A percentile compares a stretch with the other conserved stretches of the same genome.
phyloP scores from a whole-genome alignment of 2,113 vertebrate species.

The Anas platyrhynchos region DNA sequence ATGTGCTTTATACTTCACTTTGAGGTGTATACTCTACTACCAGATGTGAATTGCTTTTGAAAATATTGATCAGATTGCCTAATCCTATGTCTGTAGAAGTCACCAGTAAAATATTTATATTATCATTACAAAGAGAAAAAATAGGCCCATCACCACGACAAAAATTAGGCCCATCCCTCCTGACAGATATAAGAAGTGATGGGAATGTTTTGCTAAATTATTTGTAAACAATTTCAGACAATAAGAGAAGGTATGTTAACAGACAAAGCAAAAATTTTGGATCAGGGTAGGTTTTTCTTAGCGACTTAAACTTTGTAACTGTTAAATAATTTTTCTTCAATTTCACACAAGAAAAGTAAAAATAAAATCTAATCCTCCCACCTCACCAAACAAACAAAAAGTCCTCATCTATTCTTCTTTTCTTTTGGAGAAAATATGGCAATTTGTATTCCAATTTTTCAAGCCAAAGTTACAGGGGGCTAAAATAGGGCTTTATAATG shows the following conservation, averaged over 20 bases:
- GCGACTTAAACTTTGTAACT: background rate
- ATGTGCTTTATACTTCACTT: background rate
- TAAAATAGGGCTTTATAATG: slow-evolving; percentile 62
- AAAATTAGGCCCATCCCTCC: background rate
- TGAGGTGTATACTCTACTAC: background rate
- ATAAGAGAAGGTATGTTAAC: background rate
- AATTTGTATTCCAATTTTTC: slow-evolving; percentile 61
- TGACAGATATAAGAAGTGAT: background rate
- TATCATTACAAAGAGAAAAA: background rate
- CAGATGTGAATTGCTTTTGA: background rate
- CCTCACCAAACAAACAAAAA: slow-evolving; percentile 33
- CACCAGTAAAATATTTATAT: background rate
- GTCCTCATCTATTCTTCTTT: slow-evolving; percentile 8
- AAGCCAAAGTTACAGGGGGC: slow-evolving; percentile 51
- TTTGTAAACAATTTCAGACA: background rate
- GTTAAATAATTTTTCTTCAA: background rate
- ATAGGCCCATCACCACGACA: background rate
- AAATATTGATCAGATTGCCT: background rate
- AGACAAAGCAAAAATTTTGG: background rate
- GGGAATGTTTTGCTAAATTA: background rate
- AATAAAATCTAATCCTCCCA: background rate
- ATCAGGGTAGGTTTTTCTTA: background rate
- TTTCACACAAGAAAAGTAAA: background rate
- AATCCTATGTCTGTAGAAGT: background rate
- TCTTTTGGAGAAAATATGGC: slow-evolving; percentile 46